Evolutionary conservation across 1,140 invertebrate genomes (phyloP).

Genomic region (Ephestia elutella): DNA sequence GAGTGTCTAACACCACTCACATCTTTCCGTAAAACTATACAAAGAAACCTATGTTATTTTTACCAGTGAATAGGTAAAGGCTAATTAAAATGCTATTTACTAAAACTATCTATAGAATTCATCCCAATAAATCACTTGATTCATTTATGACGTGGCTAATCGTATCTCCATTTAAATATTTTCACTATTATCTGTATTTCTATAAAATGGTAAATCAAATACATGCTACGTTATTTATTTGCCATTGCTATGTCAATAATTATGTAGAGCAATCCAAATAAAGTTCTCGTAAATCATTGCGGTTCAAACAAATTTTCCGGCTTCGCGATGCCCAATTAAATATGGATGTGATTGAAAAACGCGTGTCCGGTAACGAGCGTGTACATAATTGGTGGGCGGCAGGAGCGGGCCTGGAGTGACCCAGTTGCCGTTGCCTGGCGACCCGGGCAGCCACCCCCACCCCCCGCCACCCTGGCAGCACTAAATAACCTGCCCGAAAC

Average conservation of each 20-base stretch:
- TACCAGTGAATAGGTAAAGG: too few species aligned
- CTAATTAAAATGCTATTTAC: too few species aligned
- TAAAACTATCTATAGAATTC: too few species aligned
- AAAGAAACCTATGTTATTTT: too few species aligned
- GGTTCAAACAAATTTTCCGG: slow-evolving; percentile 65
- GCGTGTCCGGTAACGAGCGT: slow-evolving; percentile 73
- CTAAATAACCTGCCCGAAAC: slow-evolving; percentile 72
- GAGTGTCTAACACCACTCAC: slow-evolving; percentile 7
- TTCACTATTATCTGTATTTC: neutral
- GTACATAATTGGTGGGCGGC: slow-evolving; percentile 70
- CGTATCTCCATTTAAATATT: neutral
- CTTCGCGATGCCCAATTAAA: slow-evolving; percentile 71
- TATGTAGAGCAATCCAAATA: slow-evolving; percentile 48
- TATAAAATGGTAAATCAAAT: neutral
- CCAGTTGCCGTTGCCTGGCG: slow-evolving; percentile 69
- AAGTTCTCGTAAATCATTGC: slow-evolving; percentile 57
- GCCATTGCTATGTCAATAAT: slow-evolving; percentile 10
- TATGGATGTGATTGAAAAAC: slow-evolving; percentile 75
- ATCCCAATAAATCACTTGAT: neutral
- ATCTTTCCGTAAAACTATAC: too few species aligned
- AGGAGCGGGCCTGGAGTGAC: slow-evolving; percentile 57
- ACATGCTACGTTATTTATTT: too few species aligned
- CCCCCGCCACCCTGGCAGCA: slow-evolving; percentile 32
- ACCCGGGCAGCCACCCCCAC: slow-evolving; percentile 43
- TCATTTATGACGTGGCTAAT: too few species aligned